Evolutionary conservation across 2,888 invertebrate genomes (phyloP).

Genomic region (Hirtodrosophila duncani): DNA sequence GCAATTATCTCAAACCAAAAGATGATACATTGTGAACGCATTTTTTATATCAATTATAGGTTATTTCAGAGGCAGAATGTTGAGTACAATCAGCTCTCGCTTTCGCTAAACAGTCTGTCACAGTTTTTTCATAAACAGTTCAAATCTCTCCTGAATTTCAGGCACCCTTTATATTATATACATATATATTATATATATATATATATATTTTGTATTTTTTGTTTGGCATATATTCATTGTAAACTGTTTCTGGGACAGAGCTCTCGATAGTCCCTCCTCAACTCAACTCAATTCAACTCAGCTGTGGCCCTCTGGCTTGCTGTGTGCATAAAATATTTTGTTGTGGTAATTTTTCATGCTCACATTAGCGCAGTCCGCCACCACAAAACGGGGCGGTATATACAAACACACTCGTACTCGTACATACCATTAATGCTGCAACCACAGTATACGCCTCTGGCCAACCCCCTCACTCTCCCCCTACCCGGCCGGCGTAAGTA

Average conservation of each 20-base stretch:
- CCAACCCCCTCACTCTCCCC: background rate
- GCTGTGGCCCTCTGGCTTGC: slow-evolving; percentile 6
- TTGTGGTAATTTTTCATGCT: slow-evolving; percentile 58
- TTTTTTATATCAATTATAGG: no score
- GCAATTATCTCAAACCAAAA: no score
- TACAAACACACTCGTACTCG: no score
- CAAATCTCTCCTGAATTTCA: no score
- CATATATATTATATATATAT: slow-evolving; percentile 23
- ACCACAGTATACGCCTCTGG: slow-evolving; percentile 13
- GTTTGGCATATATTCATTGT: slow-evolving; percentile 49
- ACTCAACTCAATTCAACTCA: background rate
- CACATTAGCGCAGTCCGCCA: slow-evolving; percentile 42
- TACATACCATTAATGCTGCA: slow-evolving; percentile 23
- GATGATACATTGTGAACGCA: no score
- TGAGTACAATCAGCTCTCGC: no score
- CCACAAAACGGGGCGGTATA: background rate
- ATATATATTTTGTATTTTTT: background rate
- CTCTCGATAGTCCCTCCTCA: slow-evolving; percentile 12
- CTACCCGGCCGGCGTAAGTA: slow-evolving; percentile 20
- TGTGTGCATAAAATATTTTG: slow-evolving; percentile 43
- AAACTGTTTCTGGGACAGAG: slow-evolving; percentile 46
- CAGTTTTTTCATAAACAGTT: no score
- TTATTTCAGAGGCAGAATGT: no score
- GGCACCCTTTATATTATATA: no score
- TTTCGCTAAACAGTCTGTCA: no score